Percentiles rank a stretch among this genome's conserved stretches.
These are phyloP conservation scores for Gymnoscelis rufifasciata DNA, from an alignment of 2,888 invertebrate species.

Conservation along the genomic window DNA sequence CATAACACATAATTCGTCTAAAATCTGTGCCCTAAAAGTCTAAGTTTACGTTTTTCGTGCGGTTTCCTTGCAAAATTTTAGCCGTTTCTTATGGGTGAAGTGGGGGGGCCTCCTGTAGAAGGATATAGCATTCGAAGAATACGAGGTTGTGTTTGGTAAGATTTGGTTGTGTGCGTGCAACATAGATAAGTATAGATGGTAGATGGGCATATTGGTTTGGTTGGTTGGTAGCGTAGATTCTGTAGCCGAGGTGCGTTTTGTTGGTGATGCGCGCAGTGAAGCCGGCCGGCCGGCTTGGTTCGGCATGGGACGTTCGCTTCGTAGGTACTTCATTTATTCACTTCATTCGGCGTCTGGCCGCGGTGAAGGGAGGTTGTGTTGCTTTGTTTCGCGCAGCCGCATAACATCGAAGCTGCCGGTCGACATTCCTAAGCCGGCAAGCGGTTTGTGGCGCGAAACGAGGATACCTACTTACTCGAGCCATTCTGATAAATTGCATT, in stretches of 20 bases:
- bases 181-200: slow-evolving; percentile 3
- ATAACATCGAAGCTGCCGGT: slow-evolving; percentile 59
- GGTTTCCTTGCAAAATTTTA: not conserved
- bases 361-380: slow-evolving; percentile 39
- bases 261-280: slow-evolving; percentile 24
- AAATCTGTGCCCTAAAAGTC: slow-evolving; percentile 7
- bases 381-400: slow-evolving; percentile 45
- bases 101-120: slow-evolving; percentile 53
- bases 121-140: slow-evolving; percentile 62
- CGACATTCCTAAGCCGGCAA: slow-evolving; percentile 63
- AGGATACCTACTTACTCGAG: slow-evolving; percentile 54
- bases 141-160: slow-evolving; percentile 50
- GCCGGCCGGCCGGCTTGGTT: slow-evolving; percentile 10
- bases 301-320: slow-evolving; percentile 1
- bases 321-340: not conserved
- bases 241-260: not conserved
- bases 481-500: slow-evolving; percentile 65
- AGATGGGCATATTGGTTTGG: slow-evolving; percentile 1
- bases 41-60: not conserved
- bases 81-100: slow-evolving; percentile 6
- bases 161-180: slow-evolving; percentile 45
- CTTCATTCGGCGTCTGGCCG: slow-evolving; percentile 52
- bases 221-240: not conserved
- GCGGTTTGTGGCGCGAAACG: slow-evolving; percentile 70
- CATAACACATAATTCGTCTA: slow-evolving; percentile 9